Percentiles rank a stretch among this genome's conserved stretches.
Evolutionary conservation across 30 jellyfish, hydroid and myxozoan species (phyloP).

Genomic region (Chrysaora quinquecirrha): DNA sequence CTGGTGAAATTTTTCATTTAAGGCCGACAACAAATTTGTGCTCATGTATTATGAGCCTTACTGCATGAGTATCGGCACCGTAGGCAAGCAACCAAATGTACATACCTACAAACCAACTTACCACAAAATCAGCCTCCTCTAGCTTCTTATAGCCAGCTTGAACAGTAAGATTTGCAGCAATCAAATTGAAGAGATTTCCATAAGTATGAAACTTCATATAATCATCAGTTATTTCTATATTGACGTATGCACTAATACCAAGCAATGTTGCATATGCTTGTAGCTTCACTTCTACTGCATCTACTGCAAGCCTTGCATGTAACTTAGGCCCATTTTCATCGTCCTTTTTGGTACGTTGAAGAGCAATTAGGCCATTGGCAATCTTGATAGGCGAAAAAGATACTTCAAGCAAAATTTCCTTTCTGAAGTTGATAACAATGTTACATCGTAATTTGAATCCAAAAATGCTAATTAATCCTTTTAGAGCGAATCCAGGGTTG

Average conservation of each 20-base stretch:
- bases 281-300: constrained; percentile 47
- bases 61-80: too few species aligned
- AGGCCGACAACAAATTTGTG: too few species aligned
- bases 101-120: too few species aligned
- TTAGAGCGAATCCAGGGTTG: constrained; percentile 72
- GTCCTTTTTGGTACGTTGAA: constrained; percentile 56
- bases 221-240: constrained; percentile 63
- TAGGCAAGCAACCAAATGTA: too few species aligned
- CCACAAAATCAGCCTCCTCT: constrained; percentile 67
- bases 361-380: constrained; percentile 63
- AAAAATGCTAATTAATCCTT: constrained; percentile 66
- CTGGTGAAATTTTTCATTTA: too few species aligned
- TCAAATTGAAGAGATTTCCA: constrained; percentile 79
- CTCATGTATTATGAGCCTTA: too few species aligned
- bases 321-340: constrained; percentile 88
- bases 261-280: constrained; percentile 64
- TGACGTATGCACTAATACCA: constrained; percentile 72
- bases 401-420: constrained; percentile 58
- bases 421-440: constrained; percentile 54
- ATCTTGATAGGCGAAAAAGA: constrained; percentile 77
- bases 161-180: constrained; percentile 81
- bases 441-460: constrained; percentile 69
- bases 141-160: constrained; percentile 68
- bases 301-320: constrained; percentile 29
- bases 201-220: constrained; percentile 48